Conservation (phyloP, 1,140 invertebrate species). For the Pissodes strobi region DNA sequence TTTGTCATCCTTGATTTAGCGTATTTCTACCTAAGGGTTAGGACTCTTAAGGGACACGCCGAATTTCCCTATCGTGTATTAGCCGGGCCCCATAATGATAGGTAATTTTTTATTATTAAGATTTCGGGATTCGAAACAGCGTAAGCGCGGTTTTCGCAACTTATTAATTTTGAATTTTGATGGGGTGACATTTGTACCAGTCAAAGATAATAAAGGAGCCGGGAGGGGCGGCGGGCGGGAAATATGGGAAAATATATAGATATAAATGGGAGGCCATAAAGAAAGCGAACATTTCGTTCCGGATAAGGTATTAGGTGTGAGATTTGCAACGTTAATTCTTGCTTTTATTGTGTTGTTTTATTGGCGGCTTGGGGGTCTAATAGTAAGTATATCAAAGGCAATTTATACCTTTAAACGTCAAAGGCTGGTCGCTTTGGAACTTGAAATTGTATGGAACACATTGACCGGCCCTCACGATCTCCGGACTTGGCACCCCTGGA, state of each 20-base stretch:
- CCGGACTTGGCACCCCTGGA: too few relatives aligned
- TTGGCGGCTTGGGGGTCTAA: too few relatives aligned
- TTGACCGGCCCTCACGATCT: too few relatives aligned
- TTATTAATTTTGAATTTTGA: constrained; percentile 43
- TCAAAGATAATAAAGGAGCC: constrained; percentile 40
- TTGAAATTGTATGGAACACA: too few relatives aligned
- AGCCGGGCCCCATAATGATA: constrained; percentile 45
- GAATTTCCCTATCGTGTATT: constrained; percentile 38
- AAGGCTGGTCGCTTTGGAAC: too few relatives aligned
- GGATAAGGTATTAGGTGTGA: not conserved
- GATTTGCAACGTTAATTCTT: not conserved
- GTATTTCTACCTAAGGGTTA: too few relatives aligned
- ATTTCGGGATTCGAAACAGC: constrained; percentile 43
- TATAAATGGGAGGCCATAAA: constrained; percentile 22
- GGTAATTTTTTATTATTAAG: constrained; percentile 50
- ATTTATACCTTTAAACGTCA: too few relatives aligned
- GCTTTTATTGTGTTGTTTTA: too few relatives aligned
- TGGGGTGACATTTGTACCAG: constrained; percentile 32
- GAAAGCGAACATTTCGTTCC: constrained; percentile 12
- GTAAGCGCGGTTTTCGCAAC: constrained; percentile 39
- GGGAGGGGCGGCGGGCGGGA: not conserved
- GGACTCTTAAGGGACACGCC: constrained; percentile 25
- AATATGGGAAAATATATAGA: constrained; percentile 23
- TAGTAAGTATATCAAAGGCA: too few relatives aligned
- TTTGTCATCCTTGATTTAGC: too few relatives aligned